Percentiles rank a stretch among this genome's conserved stretches.
These are phyloP conservation scores for Lampropteryx suffumata DNA, from an alignment of 2,888 invertebrate species.

Conservation along the genomic window DNA sequence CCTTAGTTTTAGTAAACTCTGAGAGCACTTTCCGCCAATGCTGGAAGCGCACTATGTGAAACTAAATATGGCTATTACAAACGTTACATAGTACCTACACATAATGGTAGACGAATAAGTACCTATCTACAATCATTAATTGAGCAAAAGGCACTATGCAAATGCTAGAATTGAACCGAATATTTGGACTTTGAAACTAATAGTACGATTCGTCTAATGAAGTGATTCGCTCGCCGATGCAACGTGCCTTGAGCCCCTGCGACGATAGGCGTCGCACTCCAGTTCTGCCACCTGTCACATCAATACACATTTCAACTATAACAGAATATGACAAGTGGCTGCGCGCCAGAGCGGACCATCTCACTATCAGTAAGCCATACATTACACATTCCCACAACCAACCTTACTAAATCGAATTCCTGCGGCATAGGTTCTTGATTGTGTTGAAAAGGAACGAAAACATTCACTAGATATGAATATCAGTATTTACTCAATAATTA, in stretches of 20 bases:
- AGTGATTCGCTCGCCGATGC: constrained; percentile 55
- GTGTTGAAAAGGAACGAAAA: constrained; percentile 40
- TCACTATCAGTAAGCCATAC: constrained; percentile 49
- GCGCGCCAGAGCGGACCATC: constrained; percentile 34
- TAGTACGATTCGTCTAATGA: constrained; percentile 45
- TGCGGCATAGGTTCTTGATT: constrained; percentile 48
- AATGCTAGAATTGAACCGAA: constrained; percentile 64
- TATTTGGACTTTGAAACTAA: constrained; percentile 60
- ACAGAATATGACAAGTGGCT: constrained; percentile 18
- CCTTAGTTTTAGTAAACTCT: neutral
- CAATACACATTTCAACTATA: neutral
- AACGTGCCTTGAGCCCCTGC: constrained; percentile 71
- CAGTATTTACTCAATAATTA: constrained; percentile 26
- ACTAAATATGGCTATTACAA: constrained; percentile 51
- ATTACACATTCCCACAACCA: constrained; percentile 44
- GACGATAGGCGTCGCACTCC: constrained; percentile 9
- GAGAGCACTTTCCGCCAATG: constrained; percentile 18
- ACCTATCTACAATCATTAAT: constrained; percentile 63
- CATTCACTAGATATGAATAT: constrained; percentile 29
- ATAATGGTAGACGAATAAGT: constrained; percentile 41
- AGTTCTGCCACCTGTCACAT: neutral
- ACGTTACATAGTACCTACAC: constrained; percentile 51
- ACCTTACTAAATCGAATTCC: constrained; percentile 40
- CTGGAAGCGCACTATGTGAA: constrained; percentile 19
- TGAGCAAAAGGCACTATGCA: constrained; percentile 80